Conservation (phyloP, 2,113 vertebrate genomes). For the Thamnaconus septentrionalis region DNA sequence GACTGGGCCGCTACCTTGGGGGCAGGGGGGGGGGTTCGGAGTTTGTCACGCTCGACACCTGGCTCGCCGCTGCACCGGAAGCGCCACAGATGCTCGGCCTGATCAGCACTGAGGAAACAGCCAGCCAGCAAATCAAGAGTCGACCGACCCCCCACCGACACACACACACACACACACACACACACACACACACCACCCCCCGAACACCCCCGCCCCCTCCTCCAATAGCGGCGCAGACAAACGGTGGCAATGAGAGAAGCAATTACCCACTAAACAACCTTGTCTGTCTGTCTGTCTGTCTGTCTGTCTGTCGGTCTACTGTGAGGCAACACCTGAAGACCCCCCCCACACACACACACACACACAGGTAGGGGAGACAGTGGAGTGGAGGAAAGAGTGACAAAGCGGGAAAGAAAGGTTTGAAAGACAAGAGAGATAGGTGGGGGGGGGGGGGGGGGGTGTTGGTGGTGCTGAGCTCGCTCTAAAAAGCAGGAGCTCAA, state of each 20-base stretch:
- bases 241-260: slow-evolving; percentile 64
- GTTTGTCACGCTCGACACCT: slow-evolving; percentile 58
- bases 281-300: slow-evolving; percentile 48
- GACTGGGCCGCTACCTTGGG: slow-evolving; percentile 5
- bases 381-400: slow-evolving; percentile 62
- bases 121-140: slow-evolving; percentile 71
- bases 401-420: slow-evolving; percentile 59
- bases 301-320: slow-evolving; percentile 62
- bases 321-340: slow-evolving; percentile 68
- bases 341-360: no score
- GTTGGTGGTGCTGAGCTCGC: slow-evolving; percentile 42
- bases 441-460: slow-evolving; percentile 20
- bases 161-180: slow-evolving; percentile 3
- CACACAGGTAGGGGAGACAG: no score
- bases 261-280: slow-evolving; percentile 78
- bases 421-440: slow-evolving; percentile 45
- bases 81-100: slow-evolving; percentile 68
- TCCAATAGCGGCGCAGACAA: slow-evolving; percentile 4
- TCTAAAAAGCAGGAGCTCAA: slow-evolving; percentile 69
- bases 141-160: slow-evolving; percentile 62
- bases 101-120: slow-evolving; percentile 70
- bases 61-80: slow-evolving; percentile 63
- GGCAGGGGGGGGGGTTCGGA: slow-evolving; percentile 8
- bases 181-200: no score
- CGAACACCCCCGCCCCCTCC: no score